phyloP scores from a whole-genome alignment of 2,888 invertebrate species.

The Hirtodrosophila duncani region DNA sequence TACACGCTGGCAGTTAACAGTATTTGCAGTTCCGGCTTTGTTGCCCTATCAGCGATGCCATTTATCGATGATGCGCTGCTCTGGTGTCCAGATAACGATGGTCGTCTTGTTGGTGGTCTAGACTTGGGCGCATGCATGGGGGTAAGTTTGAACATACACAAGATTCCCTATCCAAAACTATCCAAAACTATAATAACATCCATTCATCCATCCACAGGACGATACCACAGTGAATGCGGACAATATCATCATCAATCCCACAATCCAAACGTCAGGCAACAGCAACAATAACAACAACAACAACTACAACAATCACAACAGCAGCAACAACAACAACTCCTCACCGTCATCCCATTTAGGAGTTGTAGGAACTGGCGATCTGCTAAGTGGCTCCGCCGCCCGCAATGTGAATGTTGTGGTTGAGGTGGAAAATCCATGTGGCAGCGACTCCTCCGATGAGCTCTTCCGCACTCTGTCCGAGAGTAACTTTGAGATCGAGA shows the following conservation, averaged over 20 bases:
- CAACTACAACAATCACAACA: slow-evolving; percentile 29
- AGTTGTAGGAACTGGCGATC: slow-evolving; percentile 7
- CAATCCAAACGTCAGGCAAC: slow-evolving; percentile 42
- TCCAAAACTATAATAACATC: not conserved
- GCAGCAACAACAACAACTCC: slow-evolving; percentile 28
- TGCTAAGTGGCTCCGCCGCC: slow-evolving; percentile 55
- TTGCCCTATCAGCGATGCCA: slow-evolving; percentile 89
- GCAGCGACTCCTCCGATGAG: slow-evolving; percentile 85
- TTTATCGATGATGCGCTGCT: slow-evolving; percentile 96
- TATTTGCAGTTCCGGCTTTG: slow-evolving; percentile 78
- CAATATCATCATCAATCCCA: slow-evolving; percentile 51
- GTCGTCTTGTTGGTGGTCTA: slow-evolving; percentile 87
- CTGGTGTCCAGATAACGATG: slow-evolving; percentile 97
- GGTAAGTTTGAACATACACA: slow-evolving; percentile 80
- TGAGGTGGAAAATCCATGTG: slow-evolving; percentile 78
- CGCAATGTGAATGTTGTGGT: slow-evolving; percentile 73
- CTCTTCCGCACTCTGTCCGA: slow-evolving; percentile 90
- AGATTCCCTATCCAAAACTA: not conserved
- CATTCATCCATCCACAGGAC: too few species aligned
- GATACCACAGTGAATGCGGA: slow-evolving; percentile 64
- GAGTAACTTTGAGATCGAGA: slow-evolving; percentile 91
- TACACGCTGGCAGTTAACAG: slow-evolving; percentile 78
- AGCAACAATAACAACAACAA: slow-evolving; percentile 21
- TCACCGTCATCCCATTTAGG: not conserved
- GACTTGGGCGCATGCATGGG: slow-evolving; percentile 93